Percentiles rank a stretch among this genome's conserved stretches.
These are phyloP conservation scores for Montipora efflorescens DNA, from an alignment of 64 coral and sea anemone genomes.

Conservation along the genomic window DNA sequence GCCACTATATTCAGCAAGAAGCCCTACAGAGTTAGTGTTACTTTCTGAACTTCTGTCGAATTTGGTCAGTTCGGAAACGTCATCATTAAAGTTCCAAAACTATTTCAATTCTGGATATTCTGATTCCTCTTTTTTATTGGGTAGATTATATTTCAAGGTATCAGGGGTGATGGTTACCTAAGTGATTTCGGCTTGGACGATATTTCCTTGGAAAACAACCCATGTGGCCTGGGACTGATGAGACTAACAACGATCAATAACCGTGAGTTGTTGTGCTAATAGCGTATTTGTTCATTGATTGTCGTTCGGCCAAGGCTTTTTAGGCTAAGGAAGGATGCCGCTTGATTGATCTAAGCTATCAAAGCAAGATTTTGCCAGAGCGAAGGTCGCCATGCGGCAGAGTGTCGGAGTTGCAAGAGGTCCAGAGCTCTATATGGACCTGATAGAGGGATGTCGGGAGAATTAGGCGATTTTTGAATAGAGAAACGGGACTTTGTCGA, in stretches of 20 bases:
- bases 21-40: conserved; percentile 72
- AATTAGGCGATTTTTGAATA: no score
- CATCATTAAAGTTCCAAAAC: no score
- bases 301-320: no score
- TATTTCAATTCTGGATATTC: neutral
- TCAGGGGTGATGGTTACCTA: conserved; percentile 82
- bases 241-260: conserved; percentile 26
- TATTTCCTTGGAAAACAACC: conserved; percentile 56
- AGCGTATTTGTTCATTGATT: neutral
- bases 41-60: neutral
- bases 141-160: conserved; percentile 75
- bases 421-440: no score
- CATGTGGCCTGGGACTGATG: conserved; percentile 58
- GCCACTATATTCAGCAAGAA: conserved; percentile 70
- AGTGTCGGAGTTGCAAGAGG: no score
- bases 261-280: neutral
- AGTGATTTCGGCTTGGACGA: conserved; percentile 87
- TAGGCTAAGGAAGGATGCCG: no score
- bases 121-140: neutral
- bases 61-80: neutral
- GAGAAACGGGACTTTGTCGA: no score
- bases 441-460: no score
- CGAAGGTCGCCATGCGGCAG: no score
- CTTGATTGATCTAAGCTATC: no score
- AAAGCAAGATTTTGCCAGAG: no score